Percentiles rank a stretch among this genome's conserved stretches.
Evolutionary conservation across 35 echinoderm and acorn worm genomes (phyloP).

Genomic region (Acanthaster planci): DNA sequence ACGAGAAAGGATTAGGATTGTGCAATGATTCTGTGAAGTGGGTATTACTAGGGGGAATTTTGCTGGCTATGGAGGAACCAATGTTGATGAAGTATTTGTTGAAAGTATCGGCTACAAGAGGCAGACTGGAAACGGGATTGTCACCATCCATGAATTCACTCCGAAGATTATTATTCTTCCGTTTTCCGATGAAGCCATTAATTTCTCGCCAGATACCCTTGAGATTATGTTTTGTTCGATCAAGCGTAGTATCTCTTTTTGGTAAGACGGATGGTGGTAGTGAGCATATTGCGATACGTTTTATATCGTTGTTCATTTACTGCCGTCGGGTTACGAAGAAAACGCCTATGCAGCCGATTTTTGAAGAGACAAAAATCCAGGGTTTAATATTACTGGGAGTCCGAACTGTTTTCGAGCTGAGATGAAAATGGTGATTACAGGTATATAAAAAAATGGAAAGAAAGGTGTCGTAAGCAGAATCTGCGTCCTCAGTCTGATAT

Average conservation of each 20-base stretch:
- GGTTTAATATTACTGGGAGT: neutral
- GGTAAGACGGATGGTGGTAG: neutral
- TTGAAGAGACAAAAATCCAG: neutral
- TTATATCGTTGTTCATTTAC: neutral
- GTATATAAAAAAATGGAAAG: neutral
- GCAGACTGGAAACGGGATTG: too few relatives aligned
- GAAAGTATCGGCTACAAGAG: too few relatives aligned
- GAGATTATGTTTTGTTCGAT: neutral
- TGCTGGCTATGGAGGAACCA: too few relatives aligned
- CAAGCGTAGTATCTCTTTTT: constrained; percentile 27
- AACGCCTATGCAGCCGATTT: too few relatives aligned
- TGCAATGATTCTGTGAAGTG: too few relatives aligned
- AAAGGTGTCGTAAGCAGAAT: too few relatives aligned
- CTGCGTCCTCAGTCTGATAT: neutral
- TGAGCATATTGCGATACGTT: too few relatives aligned
- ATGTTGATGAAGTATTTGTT: too few relatives aligned
- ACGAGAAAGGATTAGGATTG: too few relatives aligned
- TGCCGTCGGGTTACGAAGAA: neutral
- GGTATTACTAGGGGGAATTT: too few relatives aligned
- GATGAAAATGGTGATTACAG: neutral
- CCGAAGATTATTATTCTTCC: neutral
- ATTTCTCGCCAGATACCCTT: constrained; percentile 10
- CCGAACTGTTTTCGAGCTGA: neutral
- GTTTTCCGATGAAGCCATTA: constrained; percentile 13
- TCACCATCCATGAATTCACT: too few relatives aligned